Percentiles rank a stretch among this genome's conserved stretches.
These are phyloP conservation scores for Germaria angustata DNA, from an alignment of 2,888 invertebrate genomes.

Conservation along the genomic window DNA sequence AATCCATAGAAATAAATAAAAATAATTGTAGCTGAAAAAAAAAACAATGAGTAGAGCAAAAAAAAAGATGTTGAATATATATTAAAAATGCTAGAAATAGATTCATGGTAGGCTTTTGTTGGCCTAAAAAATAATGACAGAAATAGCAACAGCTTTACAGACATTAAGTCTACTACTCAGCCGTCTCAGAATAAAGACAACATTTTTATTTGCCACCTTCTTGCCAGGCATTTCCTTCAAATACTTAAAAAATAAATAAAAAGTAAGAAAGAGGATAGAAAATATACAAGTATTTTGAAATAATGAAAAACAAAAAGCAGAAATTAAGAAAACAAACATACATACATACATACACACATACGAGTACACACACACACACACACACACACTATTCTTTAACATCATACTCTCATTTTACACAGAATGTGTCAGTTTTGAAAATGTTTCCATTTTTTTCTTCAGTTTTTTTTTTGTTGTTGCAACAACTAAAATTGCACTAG, in stretches of 20 bases:
- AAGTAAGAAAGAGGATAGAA: too few relatives aligned
- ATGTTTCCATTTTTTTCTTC: slow-evolving; percentile 4
- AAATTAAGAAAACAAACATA: too few relatives aligned
- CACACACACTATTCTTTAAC: slow-evolving; percentile 36
- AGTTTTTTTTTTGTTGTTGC: background rate
- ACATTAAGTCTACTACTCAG: slow-evolving; percentile 45
- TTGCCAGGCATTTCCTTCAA: background rate
- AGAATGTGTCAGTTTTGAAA: slow-evolving; percentile 51
- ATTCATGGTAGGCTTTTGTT: slow-evolving; percentile 43
- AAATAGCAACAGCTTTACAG: slow-evolving; percentile 43
- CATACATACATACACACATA: too few relatives aligned
- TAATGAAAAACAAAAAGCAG: background rate
- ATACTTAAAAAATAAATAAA: too few relatives aligned
- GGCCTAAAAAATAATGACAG: background rate
- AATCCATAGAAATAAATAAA: slow-evolving; percentile 13
- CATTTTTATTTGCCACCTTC: slow-evolving; percentile 39
- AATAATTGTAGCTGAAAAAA: slow-evolving; percentile 25
- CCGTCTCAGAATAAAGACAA: slow-evolving; percentile 23
- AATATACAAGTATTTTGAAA: slow-evolving; percentile 13
- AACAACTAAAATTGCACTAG: background rate
- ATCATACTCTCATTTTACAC: slow-evolving; percentile 28
- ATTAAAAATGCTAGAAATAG: slow-evolving; percentile 21
- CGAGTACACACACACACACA: too few relatives aligned
- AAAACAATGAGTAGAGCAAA: background rate
- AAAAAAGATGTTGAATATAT: background rate